A percentile compares a stretch with the other conserved stretches of the same genome.
Conservation (phyloP, 2,113 vertebrate species). For the Trichomycterus rosablanca region DNA sequence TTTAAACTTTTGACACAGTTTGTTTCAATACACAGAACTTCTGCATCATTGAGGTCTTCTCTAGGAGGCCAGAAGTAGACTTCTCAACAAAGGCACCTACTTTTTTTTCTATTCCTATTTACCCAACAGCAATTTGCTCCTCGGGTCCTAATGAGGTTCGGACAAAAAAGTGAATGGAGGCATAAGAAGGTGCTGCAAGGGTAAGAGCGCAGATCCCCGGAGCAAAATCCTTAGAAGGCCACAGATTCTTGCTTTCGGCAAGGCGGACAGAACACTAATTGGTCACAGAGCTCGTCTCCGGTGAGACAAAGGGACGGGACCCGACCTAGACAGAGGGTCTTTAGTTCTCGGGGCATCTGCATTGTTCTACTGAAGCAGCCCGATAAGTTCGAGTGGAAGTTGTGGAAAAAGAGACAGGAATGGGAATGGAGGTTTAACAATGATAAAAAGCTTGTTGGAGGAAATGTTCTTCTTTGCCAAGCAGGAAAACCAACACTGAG, state of each 20-base stretch:
- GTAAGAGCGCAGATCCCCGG: constrained; percentile 31
- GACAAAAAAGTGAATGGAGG: constrained; percentile 31
- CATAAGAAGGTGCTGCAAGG: constrained; percentile 19
- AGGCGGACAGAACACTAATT: constrained; percentile 55
- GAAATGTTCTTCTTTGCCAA: constrained; percentile 13
- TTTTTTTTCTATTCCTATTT: constrained; percentile 16
- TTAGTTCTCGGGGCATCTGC: constrained; percentile 40
- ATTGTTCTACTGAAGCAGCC: constrained; percentile 47
- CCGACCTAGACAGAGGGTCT: constrained; percentile 37
- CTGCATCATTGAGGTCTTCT: not conserved
- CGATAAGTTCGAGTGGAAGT: constrained; percentile 39
- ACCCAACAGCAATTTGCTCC: constrained; percentile 21
- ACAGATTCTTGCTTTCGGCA: constrained; percentile 37
- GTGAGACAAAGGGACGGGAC: constrained; percentile 45
- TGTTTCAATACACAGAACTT: not conserved
- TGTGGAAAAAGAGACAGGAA: constrained; percentile 33
- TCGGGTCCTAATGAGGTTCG: constrained; percentile 39
- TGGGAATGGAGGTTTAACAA: constrained; percentile 35
- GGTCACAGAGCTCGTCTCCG: constrained; percentile 55
- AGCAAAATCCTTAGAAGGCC: constrained; percentile 38
- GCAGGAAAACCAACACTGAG: not conserved
- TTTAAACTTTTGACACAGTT: not conserved
- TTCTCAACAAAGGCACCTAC: constrained; percentile 18
- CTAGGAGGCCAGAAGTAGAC: constrained; percentile 16
- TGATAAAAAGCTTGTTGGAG: constrained; percentile 34